A percentile compares a stretch with the other conserved stretches of the same genome.
These are phyloP conservation scores for Helarctos malayanus DNA, from an alignment of 2,797 vertebrate species.

Conservation along the genomic window DNA sequence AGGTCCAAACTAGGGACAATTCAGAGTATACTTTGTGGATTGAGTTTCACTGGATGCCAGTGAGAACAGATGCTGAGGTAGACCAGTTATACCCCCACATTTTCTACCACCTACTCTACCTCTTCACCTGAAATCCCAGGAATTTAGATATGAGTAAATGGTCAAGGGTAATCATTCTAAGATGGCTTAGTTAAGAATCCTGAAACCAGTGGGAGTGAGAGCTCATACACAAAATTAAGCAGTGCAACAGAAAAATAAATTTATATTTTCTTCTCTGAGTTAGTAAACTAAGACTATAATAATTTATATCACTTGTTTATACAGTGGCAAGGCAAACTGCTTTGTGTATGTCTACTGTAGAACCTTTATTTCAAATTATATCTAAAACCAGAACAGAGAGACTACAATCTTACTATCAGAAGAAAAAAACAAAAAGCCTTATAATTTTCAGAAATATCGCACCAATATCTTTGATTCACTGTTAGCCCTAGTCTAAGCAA, in stretches of 20 bases:
- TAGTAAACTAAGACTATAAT: background rate
- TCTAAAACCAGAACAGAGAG: slow-evolving; percentile 28
- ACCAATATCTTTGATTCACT: background rate
- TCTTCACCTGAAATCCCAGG: background rate
- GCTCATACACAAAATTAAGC: background rate
- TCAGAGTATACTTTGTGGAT: background rate
- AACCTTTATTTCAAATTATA: slow-evolving; percentile 12
- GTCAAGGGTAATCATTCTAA: background rate
- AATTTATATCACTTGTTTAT: background rate
- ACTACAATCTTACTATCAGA: background rate
- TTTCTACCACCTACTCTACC: background rate
- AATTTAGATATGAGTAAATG: slow-evolving; percentile 13
- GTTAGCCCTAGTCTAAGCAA: background rate
- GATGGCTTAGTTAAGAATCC: slow-evolving; percentile 4
- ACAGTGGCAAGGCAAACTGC: background rate
- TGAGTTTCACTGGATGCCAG: background rate
- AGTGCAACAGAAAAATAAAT: slow-evolving; percentile 6
- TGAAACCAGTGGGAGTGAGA: background rate
- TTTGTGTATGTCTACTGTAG: background rate
- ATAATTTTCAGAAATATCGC: slow-evolving; percentile 22
- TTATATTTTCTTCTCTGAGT: slow-evolving; percentile 40
- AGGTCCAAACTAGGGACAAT: background rate
- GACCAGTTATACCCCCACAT: background rate
- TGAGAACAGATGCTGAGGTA: background rate
- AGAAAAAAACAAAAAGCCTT: background rate